Base-by-base conservation (phyloP, 2,888 invertebrate genomes). In the Drosophila cognata region DNA sequence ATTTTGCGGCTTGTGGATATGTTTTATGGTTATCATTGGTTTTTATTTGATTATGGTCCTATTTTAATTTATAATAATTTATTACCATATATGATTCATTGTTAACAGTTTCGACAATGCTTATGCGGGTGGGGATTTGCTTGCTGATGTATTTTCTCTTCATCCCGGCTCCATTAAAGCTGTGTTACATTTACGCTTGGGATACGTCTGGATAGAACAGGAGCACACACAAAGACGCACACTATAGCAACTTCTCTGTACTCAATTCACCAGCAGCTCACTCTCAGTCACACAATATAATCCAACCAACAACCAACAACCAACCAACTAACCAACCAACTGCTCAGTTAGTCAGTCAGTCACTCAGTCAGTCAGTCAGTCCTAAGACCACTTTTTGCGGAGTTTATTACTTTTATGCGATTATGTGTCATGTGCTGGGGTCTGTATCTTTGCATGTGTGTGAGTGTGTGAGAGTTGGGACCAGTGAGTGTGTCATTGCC, bases 371-470 rank as follows among this genome's bases (percentile, higher is more conserved):
- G 56, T 61, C 64, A 60, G 67, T 84, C 73, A 76, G 70, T 69
- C 82, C 65, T 63, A 61, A 66, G 62, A 77, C 67, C 77, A 74
- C 76, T 87, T 86, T 83, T 84, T 85, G 72, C 76, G 64, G 75
- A 89, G 86, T 86, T 86, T 88, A 86, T 86, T 86, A 90, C 86
- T 85, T 86, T 86, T 82, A 88, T 86, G 90, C 76, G 80, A 88
- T 85, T 88, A 85, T 84, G 82, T 89, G 82, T 80, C 82, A 74
- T 78, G 69, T 70, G 67, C 35, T 62, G 21, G 71, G 60, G 31
- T 69, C 62, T 56, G 50, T 46, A 28, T 66, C 53, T 55, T 36
- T 48, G 31, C 28, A 29, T 70, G 36, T 31, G 29, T 56, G 36
- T 59, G 63, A 60, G 51, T 58, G 59, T 25, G 59, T 61, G 46